Base-by-base conservation (phyloP, 2,888 invertebrate genomes). In the Mythimna vitellina region DNA sequence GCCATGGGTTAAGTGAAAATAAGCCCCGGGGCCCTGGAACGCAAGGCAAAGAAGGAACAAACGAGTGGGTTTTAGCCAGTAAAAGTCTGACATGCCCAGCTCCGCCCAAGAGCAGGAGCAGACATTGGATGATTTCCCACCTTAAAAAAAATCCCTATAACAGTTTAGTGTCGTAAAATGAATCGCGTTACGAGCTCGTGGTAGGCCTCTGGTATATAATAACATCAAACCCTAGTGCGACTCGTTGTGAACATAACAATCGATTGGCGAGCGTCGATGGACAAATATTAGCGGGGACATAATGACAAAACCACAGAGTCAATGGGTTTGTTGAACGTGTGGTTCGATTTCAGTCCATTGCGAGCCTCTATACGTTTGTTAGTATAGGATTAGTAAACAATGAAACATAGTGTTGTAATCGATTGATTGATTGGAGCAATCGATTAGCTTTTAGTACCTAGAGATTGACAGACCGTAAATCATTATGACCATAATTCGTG, bases 241-340 rank as follows among this genome's bases (percentile, higher is more conserved):
- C 49, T 35, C 46, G 63, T 38, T 25, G 56, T 42, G 60, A 67
- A 78, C 81, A 84, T 79, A 82, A 86, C 83, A 87, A 88, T 86
- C 91, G 88, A 90, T 91, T 88, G 89, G 87, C 85, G 86, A 88
- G 89, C 88, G 87, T 87, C 86, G 87, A 88, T 89, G 84, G 86
- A 88, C 92, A 93, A 94, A 94, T 94, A 94, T 94, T 94, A 92
- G 90, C 93, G 89, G 89, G 91, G 92, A 91, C 94, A 93, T 94
- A 93, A 95, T 94, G 94, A 94, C 95, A 89, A 93, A 93, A 92
- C 95, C 95, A 89, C 94, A 92, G 86, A 89, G 90, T 91, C 93
- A 90, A 92, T 93, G 91, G 90, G 91, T 90, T 92, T 92, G 91
- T 90, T 85, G 89, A 88, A 76, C 79, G 80, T 89, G 91, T 80